Percentiles rank a stretch among this genome's conserved stretches.
phyloP scores from a whole-genome alignment of 2,888 invertebrate species.

The Ophion slaviceki region DNA sequence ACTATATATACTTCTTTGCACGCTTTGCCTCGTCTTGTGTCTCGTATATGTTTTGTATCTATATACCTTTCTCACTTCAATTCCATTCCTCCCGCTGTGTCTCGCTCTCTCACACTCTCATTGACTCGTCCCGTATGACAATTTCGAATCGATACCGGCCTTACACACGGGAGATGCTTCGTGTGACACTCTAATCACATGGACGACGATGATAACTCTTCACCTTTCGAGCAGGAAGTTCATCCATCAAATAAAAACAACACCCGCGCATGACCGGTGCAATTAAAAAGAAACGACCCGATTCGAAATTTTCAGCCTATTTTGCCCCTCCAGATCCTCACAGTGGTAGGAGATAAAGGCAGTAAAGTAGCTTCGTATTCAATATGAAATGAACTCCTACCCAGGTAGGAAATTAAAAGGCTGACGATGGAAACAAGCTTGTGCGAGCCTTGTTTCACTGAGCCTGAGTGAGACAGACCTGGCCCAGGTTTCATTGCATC shows the following conservation, averaged over 20 bases:
- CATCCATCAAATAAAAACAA: background rate
- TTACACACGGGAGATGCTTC: constrained; percentile 22
- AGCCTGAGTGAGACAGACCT: too few relatives aligned
- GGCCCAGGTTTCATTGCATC: too few relatives aligned
- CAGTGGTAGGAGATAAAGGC: too few relatives aligned
- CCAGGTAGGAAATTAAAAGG: too few relatives aligned
- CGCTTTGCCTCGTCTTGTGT: background rate
- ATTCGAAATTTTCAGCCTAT: too few relatives aligned
- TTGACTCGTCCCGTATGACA: constrained; percentile 37
- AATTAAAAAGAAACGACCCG: too few relatives aligned
- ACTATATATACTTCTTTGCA: constrained; percentile 20
- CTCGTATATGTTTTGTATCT: constrained; percentile 33
- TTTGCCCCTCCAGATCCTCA: too few relatives aligned
- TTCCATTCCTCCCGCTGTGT: background rate
- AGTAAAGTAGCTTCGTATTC: too few relatives aligned
- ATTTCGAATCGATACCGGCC: constrained; percentile 31
- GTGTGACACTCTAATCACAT: background rate
- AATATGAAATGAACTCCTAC: too few relatives aligned
- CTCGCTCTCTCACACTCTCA: constrained; percentile 13
- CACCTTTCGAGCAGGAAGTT: background rate
- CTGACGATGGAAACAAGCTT: too few relatives aligned
- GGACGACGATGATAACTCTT: background rate
- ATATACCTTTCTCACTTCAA: constrained; percentile 6
- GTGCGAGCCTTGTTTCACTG: too few relatives aligned
- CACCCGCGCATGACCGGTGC: background rate